phyloP scores from a whole-genome alignment of 2,113 vertebrate species.

The Verasper variegatus region DNA sequence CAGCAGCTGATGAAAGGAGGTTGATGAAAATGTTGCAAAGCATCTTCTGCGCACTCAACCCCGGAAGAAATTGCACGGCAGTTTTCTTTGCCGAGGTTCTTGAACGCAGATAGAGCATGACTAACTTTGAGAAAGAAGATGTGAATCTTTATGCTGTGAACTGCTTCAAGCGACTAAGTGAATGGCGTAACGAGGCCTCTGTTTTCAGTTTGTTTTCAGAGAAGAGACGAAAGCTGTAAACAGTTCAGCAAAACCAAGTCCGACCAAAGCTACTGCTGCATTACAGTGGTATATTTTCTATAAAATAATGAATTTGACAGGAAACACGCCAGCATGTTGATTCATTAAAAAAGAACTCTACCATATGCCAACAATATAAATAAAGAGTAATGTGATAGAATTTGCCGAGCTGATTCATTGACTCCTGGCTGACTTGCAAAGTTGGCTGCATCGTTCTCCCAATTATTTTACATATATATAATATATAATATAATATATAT shows the following conservation, averaged over 20 bases:
- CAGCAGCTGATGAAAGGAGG: background rate
- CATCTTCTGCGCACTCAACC: constrained; percentile 1
- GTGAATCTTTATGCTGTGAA: background rate
- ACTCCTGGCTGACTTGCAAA: background rate
- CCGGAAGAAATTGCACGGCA: background rate
- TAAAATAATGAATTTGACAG: constrained; percentile 1
- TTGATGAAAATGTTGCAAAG: background rate
- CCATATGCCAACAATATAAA: background rate
- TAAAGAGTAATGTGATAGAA: background rate
- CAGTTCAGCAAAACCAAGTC: background rate
- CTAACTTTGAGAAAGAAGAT: background rate
- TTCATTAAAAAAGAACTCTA: background rate
- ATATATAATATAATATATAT: too few relatives aligned
- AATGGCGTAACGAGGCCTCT: background rate
- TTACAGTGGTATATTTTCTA: background rate
- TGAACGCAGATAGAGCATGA: background rate
- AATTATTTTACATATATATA: background rate
- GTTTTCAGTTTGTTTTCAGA: background rate
- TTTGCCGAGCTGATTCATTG: background rate
- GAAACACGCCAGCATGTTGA: background rate
- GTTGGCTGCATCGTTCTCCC: background rate
- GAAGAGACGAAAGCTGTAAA: background rate
- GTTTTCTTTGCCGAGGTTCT: background rate
- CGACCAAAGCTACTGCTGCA: background rate
- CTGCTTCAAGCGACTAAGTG: background rate